These are phyloP conservation scores for Tachypleus tridentatus DNA, from an alignment of 1,140 invertebrate genomes.

Conservation along the genomic window DNA sequence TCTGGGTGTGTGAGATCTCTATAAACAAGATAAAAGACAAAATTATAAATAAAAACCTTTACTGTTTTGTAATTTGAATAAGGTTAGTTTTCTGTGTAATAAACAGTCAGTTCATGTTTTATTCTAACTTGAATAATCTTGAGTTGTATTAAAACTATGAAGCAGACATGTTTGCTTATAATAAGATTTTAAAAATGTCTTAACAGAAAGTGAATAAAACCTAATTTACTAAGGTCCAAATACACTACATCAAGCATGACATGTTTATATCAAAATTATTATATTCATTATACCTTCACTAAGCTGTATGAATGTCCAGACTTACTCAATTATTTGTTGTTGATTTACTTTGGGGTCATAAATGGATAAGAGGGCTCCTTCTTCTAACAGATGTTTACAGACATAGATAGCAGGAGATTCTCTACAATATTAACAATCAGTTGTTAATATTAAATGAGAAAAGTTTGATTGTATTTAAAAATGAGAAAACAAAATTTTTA, in stretches of 20 bases:
- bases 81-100: too few species aligned
- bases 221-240: too few species aligned
- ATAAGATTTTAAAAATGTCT: too few species aligned
- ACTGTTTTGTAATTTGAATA: too few species aligned
- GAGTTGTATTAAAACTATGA: too few species aligned
- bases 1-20: conserved; percentile 56
- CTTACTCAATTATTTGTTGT: conserved; percentile 26
- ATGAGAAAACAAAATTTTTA: not conserved
- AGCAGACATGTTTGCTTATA: too few species aligned
- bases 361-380: conserved; percentile 86
- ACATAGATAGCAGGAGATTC: conserved; percentile 95
- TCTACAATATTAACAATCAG: conserved; percentile 34
- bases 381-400: conserved; percentile 80
- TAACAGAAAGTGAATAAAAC: too few species aligned
- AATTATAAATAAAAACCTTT: too few species aligned
- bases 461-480: not conserved
- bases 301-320: too few species aligned
- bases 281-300: not conserved
- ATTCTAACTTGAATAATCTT: too few species aligned
- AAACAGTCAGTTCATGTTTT: too few species aligned
- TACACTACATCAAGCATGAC: not conserved
- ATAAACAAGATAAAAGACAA: not conserved
- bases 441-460: conserved; percentile 1
- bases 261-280: not conserved
- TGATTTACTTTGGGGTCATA: conserved; percentile 88